Base-by-base conservation (phyloP, 2,888 invertebrate genomes). In the Campoplex capitator region DNA sequence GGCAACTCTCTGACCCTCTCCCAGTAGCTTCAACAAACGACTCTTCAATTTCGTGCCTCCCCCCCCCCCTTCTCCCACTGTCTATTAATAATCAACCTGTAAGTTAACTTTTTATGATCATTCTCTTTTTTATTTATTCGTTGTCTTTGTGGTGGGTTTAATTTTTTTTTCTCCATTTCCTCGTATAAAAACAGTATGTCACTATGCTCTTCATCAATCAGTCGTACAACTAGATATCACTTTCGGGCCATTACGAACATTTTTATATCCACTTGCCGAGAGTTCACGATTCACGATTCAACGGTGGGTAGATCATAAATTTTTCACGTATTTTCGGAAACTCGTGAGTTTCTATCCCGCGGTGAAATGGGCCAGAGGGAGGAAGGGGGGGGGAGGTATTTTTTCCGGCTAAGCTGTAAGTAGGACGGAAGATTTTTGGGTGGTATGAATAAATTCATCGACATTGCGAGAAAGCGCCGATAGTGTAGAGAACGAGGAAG, bases 371-470 rank as follows among this genome's bases (percentile, higher is more conserved):
- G 76, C 16, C 28, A 7, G 70, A 32, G 71, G 51, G 67, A 6
- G 38, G 38, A 4, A 6, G 38, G 67, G 45, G 56, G 16, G 62
- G 23, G 38, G 56, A n/a, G 56, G 70, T 48, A 68, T 67, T 73
- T 62, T 78, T 65, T 42, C 58, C 88, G 88, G 86, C 78, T 86
- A 84, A 90, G 78, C 80, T 84, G 74, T 62, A 85, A 89, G 86
- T 87, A 81, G 84, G 74, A 82, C 71, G 83, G 80, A 89, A 88
- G 88, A 90, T 89, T 91, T 88, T 88, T 89, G 87, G 85, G 74
- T 83, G 85, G 89, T 93, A 93, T 93, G 93, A 93, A 93, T 93
- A 93, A 93, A 92, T 93, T 93, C 91, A 90, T 92, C 90, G 91
- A 91, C 90, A 90, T 88, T 89, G 87, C 88, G 86, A 83, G 70